Base-by-base conservation (phyloP, 2,888 invertebrate genomes). In the Eurois occulta region DNA sequence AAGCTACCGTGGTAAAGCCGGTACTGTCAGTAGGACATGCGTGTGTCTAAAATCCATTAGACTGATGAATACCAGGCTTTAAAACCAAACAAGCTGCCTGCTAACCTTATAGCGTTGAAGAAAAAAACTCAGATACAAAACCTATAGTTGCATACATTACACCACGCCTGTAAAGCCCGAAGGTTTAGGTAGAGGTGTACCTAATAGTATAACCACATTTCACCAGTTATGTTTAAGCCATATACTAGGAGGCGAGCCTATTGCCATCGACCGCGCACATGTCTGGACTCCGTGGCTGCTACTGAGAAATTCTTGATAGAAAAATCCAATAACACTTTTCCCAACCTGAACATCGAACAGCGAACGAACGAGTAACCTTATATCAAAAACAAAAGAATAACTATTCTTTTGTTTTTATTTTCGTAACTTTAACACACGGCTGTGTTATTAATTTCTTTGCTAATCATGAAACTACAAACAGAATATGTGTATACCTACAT, bases 331-430 rank as follows among this genome's bases (percentile, higher is more conserved):
- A 58, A 18, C 2, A 18, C 2, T 60, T 8, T 60, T 8, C 58
- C 8, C 28, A 60, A 32, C 28, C 2, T 60, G 18, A 8, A 7
- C 0, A 32, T 8, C 32, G 21, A 60, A 60, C 8, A n/a, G n/a
- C n/a, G n/a, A 35, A 32, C 4, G 32, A 62, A 60, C 18, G 3
- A 21, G 10, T 32, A 32, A 18, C 10, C 21, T 21, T 21, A 18
- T 18, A 21, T 32, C 8, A 62, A 62, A 60, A 32, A 60, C 0
- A 60, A 60, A 21, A 58, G 18, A 41, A 41, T 41, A 60, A 32
- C 7, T 18, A 32, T 60, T 32, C 5, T 60, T 77, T 62, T 62
- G 13, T 62, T 77, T 76, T 75, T 77, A 60, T 77, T 41, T 75
- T 75, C 77, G 46, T 3, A 41, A 28, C 11, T 48, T 13, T 10